Base-by-base conservation (phyloP, 2,888 invertebrate genomes). In the Callyntrura guangdongensis region DNA sequence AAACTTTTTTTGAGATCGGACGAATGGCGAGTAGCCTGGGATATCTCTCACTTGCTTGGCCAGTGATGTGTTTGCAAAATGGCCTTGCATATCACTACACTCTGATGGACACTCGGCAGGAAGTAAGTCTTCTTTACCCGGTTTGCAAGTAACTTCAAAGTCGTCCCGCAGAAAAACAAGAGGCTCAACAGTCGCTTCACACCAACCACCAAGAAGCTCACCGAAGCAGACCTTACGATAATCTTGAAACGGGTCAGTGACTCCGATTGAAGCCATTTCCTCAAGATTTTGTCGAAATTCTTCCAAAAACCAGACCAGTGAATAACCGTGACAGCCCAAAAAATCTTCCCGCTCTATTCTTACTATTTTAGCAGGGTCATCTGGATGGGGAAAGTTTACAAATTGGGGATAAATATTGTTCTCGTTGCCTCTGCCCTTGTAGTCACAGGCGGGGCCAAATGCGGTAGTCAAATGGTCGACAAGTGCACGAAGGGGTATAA, bases 311-410 rank as follows among this genome's bases (percentile, higher is more conserved):
- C 59, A 8, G 4, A 59, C 25, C 5, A 81, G 25, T 11, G 25
- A 59, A 14, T 0, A 25, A 27, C 81, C 81, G 17, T 81, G 56
- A 27, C 81, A 81, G 11, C 81, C 81, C 11, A 25, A 36, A 59
- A 59, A 59, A 14, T 81, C 59, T 4, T 11, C 20, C 11, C 22
- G 49, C 1, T 6, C 12, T 22, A 77, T 36, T 36, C 36, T 36
- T n/a, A n/a, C 3, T 36, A 6, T 36, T 36, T 4, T 36, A 36
- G 36, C 6, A 36, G 3, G 2, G 36, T 36, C 22, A 0, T 11
- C 49, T 6, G 25, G 11, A 12, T 20, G 2, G 4, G 6, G 14
- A n/a, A 12, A n/a, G 0, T 14, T n/a, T 1, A 53, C 77, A 20
- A 20, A 53, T 8, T 3, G n/a, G 45, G 77, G 77, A 22, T 77